These are phyloP conservation scores for Myodes glareolus DNA, from an alignment of 2,113 vertebrate genomes.

Conservation along the genomic window DNA sequence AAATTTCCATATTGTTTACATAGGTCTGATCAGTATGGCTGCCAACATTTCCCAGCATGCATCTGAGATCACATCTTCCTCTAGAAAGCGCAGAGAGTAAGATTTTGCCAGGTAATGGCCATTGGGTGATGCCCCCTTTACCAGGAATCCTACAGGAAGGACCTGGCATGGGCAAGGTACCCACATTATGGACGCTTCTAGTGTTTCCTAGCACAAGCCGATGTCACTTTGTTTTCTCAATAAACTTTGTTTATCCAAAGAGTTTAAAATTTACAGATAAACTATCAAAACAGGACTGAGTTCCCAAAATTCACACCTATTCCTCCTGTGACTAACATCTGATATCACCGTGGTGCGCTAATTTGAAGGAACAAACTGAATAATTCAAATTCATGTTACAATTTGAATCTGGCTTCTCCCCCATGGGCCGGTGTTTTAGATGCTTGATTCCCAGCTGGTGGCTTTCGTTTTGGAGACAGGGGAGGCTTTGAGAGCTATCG, in stretches of 20 bases:
- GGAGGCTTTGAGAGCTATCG: not conserved
- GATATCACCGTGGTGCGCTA: not conserved
- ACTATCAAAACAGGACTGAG: not conserved
- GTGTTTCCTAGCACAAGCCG: not conserved
- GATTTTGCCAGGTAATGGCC: not conserved
- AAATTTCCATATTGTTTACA: not conserved
- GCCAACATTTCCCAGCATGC: not conserved
- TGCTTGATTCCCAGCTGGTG: not conserved
- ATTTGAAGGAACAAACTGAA: not conserved
- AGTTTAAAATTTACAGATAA: constrained; percentile 7
- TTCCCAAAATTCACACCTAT: not conserved
- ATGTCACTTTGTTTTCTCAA: not conserved
- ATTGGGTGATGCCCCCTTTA: not conserved
- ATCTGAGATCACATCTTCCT: not conserved
- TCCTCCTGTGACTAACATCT: not conserved
- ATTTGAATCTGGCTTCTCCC: not conserved
- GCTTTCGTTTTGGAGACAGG: not conserved
- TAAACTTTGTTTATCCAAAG: not conserved
- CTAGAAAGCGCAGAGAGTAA: not conserved
- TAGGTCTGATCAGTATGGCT: not conserved
- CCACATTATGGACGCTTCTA: not conserved
- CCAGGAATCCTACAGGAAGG: not conserved
- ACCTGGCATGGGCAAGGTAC: not conserved
- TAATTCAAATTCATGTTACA: not conserved
- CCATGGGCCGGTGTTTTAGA: not conserved